Evolutionary conservation across 2,113 vertebrate genomes (phyloP).

Genomic region (Piprites chloris): DNA sequence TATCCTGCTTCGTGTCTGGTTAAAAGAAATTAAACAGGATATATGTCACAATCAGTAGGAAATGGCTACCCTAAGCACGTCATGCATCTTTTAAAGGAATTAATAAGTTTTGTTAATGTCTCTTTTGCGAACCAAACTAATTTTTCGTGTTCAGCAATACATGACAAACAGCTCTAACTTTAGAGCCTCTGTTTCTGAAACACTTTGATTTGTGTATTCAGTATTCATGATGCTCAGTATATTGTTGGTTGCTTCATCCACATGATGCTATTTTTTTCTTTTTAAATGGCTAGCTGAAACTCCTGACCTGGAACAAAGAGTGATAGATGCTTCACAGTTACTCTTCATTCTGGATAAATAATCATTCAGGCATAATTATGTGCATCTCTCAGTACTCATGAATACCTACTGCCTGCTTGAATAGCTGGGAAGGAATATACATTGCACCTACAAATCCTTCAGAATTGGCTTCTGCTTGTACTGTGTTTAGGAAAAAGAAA

Average conservation of each 20-base stretch:
- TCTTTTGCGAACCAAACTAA: background rate
- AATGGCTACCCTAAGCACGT: background rate
- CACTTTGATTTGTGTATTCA: background rate
- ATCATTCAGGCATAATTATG: conserved; percentile 19
- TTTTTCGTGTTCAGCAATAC: background rate
- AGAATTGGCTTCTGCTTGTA: background rate
- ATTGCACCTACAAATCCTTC: background rate
- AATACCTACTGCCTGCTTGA: conserved; percentile 11
- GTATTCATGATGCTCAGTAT: background rate
- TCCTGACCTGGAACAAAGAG: conserved; percentile 43
- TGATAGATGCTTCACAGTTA: conserved; percentile 27
- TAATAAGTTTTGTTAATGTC: background rate
- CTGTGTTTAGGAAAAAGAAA: background rate
- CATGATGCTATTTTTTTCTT: background rate
- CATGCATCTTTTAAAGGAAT: background rate
- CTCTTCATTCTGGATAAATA: conserved; percentile 21
- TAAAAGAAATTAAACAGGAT: background rate
- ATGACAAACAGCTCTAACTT: background rate
- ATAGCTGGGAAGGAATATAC: background rate
- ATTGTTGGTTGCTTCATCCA: background rate
- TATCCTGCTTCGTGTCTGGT: background rate
- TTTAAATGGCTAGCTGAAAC: conserved; percentile 23
- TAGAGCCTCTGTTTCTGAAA: background rate
- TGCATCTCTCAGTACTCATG: background rate
- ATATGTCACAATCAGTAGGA: background rate